Conservation (phyloP, 2,888 invertebrate species). For the Pristionchus mayeri region DNA sequence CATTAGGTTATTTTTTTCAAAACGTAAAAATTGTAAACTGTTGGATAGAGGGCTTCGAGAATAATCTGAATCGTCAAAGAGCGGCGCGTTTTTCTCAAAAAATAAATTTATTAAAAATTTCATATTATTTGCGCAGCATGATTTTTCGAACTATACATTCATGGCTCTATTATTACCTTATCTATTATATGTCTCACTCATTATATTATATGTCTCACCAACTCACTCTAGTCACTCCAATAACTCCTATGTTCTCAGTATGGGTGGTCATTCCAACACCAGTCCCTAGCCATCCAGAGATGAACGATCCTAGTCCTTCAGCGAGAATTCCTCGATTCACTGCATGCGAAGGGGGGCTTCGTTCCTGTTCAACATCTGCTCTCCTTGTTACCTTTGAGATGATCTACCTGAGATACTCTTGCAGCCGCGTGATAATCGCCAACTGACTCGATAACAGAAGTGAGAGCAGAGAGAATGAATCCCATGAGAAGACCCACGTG, state of each 20-base stretch:
- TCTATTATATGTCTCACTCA: too few species aligned
- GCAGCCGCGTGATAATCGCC: conserved; percentile 91
- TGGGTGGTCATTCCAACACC: conserved; percentile 92
- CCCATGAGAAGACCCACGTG: conserved; percentile 69
- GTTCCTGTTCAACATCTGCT: conserved; percentile 82
- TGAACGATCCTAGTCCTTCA: conserved; percentile 83
- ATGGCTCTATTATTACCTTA: too few species aligned
- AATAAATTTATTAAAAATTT: too few species aligned
- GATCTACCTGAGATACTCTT: conserved; percentile 76
- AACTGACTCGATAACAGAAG: conserved; percentile 73
- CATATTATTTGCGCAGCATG: too few species aligned
- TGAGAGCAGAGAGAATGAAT: conserved; percentile 73
- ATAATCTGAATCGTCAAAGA: too few species aligned
- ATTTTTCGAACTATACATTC: too few species aligned
- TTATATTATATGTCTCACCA: too few species aligned
- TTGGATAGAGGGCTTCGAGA: too few species aligned
- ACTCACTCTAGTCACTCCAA: conserved; percentile 87
- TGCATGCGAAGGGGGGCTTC: conserved; percentile 88
- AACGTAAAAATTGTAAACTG: too few species aligned
- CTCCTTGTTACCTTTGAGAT: conserved; percentile 77
- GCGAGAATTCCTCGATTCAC: conserved; percentile 89
- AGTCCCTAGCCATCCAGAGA: conserved; percentile 89
- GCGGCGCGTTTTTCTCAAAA: too few species aligned
- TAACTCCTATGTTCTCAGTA: conserved; percentile 91
- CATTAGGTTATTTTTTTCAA: too few species aligned